Percentiles rank a stretch among this genome's conserved stretches.
Evolutionary conservation across 1,140 invertebrate genomes (phyloP).

Genomic region (Ganaspis sp.): DNA sequence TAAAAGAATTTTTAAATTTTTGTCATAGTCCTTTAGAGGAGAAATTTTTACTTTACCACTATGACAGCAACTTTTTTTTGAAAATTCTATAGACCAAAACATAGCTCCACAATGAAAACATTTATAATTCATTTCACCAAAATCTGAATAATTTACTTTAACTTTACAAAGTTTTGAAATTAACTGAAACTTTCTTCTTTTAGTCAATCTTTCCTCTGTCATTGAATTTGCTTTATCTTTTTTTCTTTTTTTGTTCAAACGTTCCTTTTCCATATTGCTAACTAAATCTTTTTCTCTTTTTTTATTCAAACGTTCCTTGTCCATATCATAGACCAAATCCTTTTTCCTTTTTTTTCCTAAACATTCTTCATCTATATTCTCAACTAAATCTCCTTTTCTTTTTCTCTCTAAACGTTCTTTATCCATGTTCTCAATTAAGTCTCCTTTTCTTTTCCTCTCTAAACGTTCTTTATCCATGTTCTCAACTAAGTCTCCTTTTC

Average conservation of each 20-base stretch:
- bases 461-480: too few species aligned
- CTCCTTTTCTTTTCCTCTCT: too few species aligned
- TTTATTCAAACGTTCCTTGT: too few species aligned
- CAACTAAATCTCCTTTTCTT: background rate
- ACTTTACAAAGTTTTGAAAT: background rate
- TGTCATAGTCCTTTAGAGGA: too few species aligned
- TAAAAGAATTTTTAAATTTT: slow-evolving; percentile 11
- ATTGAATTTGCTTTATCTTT: too few species aligned
- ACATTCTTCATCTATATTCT: background rate
- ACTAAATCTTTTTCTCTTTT: background rate
- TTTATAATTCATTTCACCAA: too few species aligned
- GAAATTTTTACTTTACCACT: too few species aligned
- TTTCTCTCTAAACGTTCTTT: background rate
- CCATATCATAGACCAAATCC: too few species aligned
- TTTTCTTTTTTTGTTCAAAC: background rate
- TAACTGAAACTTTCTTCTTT: background rate
- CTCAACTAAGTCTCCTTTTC: too few species aligned
- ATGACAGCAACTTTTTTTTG: too few species aligned
- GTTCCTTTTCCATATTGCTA: background rate
- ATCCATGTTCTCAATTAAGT: background rate
- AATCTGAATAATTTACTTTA: slow-evolving; percentile 29
- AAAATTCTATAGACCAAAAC: slow-evolving; percentile 29
- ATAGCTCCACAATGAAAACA: slow-evolving; percentile 32
- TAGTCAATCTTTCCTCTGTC: too few species aligned
- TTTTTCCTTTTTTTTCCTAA: background rate